phyloP scores from a whole-genome alignment of 2,888 invertebrate genomes.

The Busseola fusca region DNA sequence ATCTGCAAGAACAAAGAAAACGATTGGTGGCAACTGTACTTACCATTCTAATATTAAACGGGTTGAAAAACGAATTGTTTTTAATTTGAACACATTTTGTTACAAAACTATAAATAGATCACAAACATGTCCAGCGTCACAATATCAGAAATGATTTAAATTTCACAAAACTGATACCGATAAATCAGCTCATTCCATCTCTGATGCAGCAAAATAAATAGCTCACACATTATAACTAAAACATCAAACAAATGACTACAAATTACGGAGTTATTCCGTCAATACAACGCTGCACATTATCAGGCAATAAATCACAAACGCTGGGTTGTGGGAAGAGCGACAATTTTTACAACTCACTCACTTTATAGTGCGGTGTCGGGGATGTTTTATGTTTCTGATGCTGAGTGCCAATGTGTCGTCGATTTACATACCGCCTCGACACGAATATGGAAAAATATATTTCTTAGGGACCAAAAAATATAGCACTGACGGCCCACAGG shows the following conservation, averaged over 20 bases:
- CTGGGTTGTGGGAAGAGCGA: slow-evolving; percentile 16
- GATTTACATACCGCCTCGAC: slow-evolving; percentile 45
- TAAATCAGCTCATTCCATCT: slow-evolving; percentile 27
- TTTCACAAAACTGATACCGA: neutral
- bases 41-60: neutral
- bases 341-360: slow-evolving; percentile 57
- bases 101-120: neutral
- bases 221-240: slow-evolving; percentile 30
- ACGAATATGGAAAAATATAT: neutral
- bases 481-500: too few relatives aligned
- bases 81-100: neutral
- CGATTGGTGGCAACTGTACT: neutral
- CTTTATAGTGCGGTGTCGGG: slow-evolving; percentile 75
- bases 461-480: neutral
- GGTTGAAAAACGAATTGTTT: too few relatives aligned
- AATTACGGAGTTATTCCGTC: slow-evolving; percentile 38
- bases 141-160: neutral
- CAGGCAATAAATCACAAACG: slow-evolving; percentile 49
- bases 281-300: slow-evolving; percentile 47
- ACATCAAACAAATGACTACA: slow-evolving; percentile 24
- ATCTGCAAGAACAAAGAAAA: neutral
- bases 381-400: slow-evolving; percentile 71
- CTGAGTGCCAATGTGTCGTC: slow-evolving; percentile 48
- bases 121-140: neutral
- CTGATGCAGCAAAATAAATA: slow-evolving; percentile 20